These are phyloP conservation scores for Hycleus cichorii DNA, from an alignment of 1,140 invertebrate species.

Conservation along the genomic window DNA sequence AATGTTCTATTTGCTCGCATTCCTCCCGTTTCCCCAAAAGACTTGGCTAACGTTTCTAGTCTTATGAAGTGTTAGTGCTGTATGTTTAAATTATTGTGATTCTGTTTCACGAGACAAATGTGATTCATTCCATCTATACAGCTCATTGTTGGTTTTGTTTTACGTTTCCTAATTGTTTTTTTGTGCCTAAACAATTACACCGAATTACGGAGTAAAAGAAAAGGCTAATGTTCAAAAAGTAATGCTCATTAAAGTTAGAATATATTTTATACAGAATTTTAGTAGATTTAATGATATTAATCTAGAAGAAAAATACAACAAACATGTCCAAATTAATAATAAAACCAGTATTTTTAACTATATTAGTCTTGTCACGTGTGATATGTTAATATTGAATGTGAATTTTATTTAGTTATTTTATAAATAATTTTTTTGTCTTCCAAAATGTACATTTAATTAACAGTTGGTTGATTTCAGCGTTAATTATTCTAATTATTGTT, in stretches of 20 bases:
- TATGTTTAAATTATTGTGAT: no score
- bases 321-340: neutral
- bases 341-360: conserved; percentile 13
- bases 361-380: neutral
- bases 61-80: no score
- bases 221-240: conserved; percentile 10
- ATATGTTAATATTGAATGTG: conserved; percentile 7
- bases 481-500: conserved; percentile 10
- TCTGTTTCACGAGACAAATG: conserved; percentile 1
- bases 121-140: neutral
- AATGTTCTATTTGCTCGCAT: no score
- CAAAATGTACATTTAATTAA: conserved; percentile 2
- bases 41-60: no score
- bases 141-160: neutral
- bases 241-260: conserved; percentile 6
- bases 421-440: conserved; percentile 6
- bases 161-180: neutral
- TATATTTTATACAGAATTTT: conserved; percentile 11
- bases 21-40: no score
- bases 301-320: neutral
- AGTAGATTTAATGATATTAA: neutral
- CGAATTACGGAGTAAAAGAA: neutral
- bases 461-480: neutral
- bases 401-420: conserved; percentile 6
- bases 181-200: conserved; percentile 4